Evolutionary conservation across 2,888 invertebrate species (phyloP), one percentile per base, ranked within the genome.

Genomic region (Drosophila imparisetae): DNA sequence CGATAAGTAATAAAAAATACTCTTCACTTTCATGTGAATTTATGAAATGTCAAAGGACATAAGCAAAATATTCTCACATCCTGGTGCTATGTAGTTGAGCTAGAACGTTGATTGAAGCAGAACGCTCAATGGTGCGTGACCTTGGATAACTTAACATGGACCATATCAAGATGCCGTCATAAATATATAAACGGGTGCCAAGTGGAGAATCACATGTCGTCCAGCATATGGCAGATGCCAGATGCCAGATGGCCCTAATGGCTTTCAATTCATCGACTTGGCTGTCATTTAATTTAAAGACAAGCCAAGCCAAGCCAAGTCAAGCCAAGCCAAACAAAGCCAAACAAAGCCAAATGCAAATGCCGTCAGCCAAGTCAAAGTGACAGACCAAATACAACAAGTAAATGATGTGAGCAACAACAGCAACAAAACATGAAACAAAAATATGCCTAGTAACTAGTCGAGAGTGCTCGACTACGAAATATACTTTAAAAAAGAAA

Each of bases 61-160:
- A 68, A 70, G 78, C 59, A 15, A 69, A 84, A 73, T 86, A 75
- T 73, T 73, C 57, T 52, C 69, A 60, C 71, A 59, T 62, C 78
- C 53, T 57, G 36, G 52, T 52, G n/a, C 38, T 64, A 72, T 63
- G 49, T 38, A 72, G 53, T 80, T 75, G 76, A 78, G 67, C 76
- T 63, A 50, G 58, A 80, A 79, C 55, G 66, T 70, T 75, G 89
- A 85, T 81, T 89, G 79, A 73, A 65, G 73, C 73, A 68, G 66
- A 54, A 65, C 63, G 86, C 60, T 72, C 89, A 89, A 83, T 86
- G 85, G 77, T 86, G 85, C 81, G 85, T 85, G 76, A 57, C 68
- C 77, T 73, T 77, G 85, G 89, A 86, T 86, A 85, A 75, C 76
- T 66, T 54, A 57, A 63, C 65, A 65, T 53, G 34, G 48, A 48